phyloP scores from a whole-genome alignment of 1,140 invertebrate species.

The Scaptodrosophila lebanonensis region DNA sequence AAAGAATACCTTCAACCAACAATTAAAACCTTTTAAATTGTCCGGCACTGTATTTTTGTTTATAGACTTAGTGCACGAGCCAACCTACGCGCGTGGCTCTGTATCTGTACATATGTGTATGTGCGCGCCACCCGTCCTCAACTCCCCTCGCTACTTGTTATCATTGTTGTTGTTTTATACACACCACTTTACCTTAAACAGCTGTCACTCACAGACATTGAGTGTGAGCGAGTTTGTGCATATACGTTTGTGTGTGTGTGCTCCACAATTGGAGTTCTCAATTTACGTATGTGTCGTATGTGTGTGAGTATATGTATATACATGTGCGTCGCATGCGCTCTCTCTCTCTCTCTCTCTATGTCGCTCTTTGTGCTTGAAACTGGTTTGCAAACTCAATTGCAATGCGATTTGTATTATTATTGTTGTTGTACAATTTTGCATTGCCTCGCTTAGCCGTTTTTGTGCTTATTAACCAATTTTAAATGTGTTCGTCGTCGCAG shows the following conservation, averaged over 20 bases:
- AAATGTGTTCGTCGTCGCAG: constrained; percentile 41
- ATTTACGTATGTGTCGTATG: constrained; percentile 31
- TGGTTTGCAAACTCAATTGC: constrained; percentile 70
- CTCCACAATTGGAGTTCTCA: constrained; percentile 49
- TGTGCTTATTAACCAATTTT: constrained; percentile 59
- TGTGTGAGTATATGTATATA: not conserved
- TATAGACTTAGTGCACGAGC: not conserved
- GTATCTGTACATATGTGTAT: not conserved
- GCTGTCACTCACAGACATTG: constrained; percentile 53
- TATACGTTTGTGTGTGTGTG: constrained; percentile 23
- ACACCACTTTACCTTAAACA: constrained; percentile 61
- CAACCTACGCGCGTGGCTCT: not conserved
- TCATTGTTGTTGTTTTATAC: constrained; percentile 36
- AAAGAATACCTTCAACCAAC: too few relatives aligned
- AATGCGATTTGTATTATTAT: constrained; percentile 55
- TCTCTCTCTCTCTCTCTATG: constrained; percentile 16
- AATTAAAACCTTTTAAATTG: too few relatives aligned
- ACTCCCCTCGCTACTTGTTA: constrained; percentile 45
- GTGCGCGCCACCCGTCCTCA: not conserved
- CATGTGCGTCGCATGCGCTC: constrained; percentile 5
- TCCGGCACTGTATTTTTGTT: too few relatives aligned
- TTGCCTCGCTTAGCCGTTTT: constrained; percentile 29
- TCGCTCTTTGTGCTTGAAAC: constrained; percentile 32
- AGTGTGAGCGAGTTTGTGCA: constrained; percentile 14
- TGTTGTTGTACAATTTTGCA: constrained; percentile 55